phyloP scores from a whole-genome alignment of 2,888 invertebrate species.

The Philereme transversata region DNA sequence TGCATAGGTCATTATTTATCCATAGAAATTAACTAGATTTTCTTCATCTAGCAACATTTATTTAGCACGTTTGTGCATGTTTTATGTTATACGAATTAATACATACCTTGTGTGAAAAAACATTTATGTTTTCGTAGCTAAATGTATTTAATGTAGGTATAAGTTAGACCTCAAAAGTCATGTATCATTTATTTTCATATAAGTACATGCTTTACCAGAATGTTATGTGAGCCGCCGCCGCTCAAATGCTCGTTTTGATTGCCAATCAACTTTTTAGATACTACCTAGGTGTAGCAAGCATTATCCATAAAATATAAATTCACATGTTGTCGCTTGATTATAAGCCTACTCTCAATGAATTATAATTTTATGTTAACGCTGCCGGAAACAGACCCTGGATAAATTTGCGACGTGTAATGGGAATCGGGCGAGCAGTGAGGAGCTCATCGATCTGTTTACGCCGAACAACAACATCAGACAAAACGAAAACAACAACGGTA shows the following conservation, averaged over 20 bases:
- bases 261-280: conserved; percentile 19
- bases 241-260: conserved; percentile 24
- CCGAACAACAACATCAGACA: conserved; percentile 53
- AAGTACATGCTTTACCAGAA: conserved; percentile 7
- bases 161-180: background rate
- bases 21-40: background rate
- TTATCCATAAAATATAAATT: background rate
- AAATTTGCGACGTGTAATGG: conserved; percentile 52
- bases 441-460: conserved; percentile 59
- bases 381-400: conserved; percentile 51
- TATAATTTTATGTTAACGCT: conserved; percentile 46
- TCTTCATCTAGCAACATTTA: background rate
- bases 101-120: background rate
- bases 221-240: conserved; percentile 2
- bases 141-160: conserved; percentile 22
- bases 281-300: conserved; percentile 4
- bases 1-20: background rate
- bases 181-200: conserved; percentile 14
- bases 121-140: conserved; percentile 11
- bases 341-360: conserved; percentile 8
- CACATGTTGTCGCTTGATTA: background rate
- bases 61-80: conserved; percentile 1
- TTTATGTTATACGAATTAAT: conserved; percentile 4
- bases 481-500: conserved; percentile 68
- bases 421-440: conserved; percentile 52